Evolutionary conservation across 2,888 invertebrate genomes (phyloP).

Genomic region (Metopia argyrocephala): DNA sequence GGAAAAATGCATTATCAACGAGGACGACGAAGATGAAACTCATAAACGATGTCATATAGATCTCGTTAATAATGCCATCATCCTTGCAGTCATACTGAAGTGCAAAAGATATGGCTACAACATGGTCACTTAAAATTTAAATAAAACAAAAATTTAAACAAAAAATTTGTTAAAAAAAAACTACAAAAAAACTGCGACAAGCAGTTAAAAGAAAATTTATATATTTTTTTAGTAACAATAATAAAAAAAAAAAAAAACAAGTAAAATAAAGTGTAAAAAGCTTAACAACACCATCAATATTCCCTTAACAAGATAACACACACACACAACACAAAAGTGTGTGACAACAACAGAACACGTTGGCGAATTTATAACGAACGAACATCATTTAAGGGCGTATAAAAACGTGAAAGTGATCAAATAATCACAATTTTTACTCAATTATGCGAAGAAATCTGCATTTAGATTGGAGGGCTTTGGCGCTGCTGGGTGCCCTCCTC

Average conservation of each 20-base stretch:
- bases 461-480: conserved; percentile 79
- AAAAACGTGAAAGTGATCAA: conserved; percentile 40
- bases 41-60: conserved; percentile 64
- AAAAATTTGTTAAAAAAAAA: background rate
- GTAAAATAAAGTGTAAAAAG: conserved; percentile 41
- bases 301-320: conserved; percentile 20
- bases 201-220: conserved; percentile 7
- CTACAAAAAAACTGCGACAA: conserved; percentile 15
- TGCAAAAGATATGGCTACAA: conserved; percentile 65
- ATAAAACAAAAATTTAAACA: conserved; percentile 1
- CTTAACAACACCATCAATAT: conserved; percentile 2
- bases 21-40: conserved; percentile 76
- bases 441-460: conserved; percentile 77
- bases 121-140: conserved; percentile 65
- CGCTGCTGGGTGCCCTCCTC: conserved; percentile 79
- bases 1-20: conserved; percentile 76
- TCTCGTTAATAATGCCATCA: conserved; percentile 43
- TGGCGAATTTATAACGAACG: conserved; percentile 38
- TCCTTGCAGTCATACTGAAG: conserved; percentile 54
- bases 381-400: conserved; percentile 46
- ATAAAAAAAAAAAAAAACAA: conserved; percentile 43
- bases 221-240: conserved; percentile 24
- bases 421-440: conserved; percentile 66
- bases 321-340: conserved; percentile 17
- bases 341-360: conserved; percentile 28